Evolutionary conservation across 2,888 invertebrate species (phyloP).

Genomic region (Tinea trinotella): DNA sequence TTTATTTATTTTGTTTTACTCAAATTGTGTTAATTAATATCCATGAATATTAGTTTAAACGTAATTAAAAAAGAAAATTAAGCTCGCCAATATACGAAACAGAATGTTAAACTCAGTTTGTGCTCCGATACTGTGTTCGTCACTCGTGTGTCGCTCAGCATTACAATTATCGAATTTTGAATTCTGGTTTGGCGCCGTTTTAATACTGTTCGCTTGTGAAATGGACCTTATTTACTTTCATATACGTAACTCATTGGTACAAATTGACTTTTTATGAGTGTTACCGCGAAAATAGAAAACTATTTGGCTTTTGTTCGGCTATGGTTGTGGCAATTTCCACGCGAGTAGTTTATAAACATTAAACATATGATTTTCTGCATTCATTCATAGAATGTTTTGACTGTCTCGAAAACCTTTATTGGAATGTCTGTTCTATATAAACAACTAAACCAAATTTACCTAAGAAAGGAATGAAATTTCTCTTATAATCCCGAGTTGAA

Average conservation of each 20-base stretch:
- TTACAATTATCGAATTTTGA: slow-evolving; percentile 50
- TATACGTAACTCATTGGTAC: slow-evolving; percentile 32
- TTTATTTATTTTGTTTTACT: too few relatives aligned
- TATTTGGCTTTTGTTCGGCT: slow-evolving; percentile 2
- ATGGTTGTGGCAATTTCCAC: slow-evolving; percentile 13
- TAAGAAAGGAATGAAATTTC: too few relatives aligned
- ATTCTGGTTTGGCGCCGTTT: slow-evolving; percentile 56
- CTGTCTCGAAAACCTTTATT: too few relatives aligned
- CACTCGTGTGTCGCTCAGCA: slow-evolving; percentile 40
- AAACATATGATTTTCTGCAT: slow-evolving; percentile 31
- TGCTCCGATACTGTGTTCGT: slow-evolving; percentile 40
- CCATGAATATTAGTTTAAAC: background rate
- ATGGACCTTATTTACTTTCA: slow-evolving; percentile 64
- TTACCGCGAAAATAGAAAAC: slow-evolving; percentile 1
- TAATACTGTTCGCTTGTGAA: slow-evolving; percentile 61
- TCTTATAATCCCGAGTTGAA: too few relatives aligned
- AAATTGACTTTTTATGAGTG: slow-evolving; percentile 15
- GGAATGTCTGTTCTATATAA: too few relatives aligned
- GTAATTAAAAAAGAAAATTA: slow-evolving; percentile 10
- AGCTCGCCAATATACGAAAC: slow-evolving; percentile 12
- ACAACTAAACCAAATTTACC: too few relatives aligned
- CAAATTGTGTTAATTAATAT: background rate
- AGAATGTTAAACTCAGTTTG: slow-evolving; percentile 52
- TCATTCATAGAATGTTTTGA: background rate
- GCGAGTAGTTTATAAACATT: slow-evolving; percentile 32